A percentile compares a stretch with the other conserved stretches of the same genome.
These are phyloP conservation scores for Heliconius aoede DNA, from an alignment of 2,888 invertebrate species.

Conservation along the genomic window DNA sequence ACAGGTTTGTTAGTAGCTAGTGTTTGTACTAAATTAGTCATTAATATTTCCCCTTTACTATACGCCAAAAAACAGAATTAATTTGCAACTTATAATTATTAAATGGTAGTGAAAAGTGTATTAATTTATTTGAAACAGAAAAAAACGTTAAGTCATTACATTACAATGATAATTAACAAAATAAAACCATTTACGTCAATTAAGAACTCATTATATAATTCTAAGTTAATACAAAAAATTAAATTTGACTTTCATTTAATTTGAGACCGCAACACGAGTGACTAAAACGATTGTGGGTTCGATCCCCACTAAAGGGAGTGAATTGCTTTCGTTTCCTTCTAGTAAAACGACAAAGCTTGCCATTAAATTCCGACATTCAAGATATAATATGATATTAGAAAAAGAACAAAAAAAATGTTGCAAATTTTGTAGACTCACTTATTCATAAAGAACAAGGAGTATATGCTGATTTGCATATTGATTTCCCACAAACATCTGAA, in stretches of 20 bases:
- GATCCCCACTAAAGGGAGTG: neutral
- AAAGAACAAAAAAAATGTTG: constrained; percentile 46
- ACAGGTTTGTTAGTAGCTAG: neutral
- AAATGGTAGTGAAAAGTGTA: too few species aligned
- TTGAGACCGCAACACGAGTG: neutral
- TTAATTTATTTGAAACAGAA: neutral
- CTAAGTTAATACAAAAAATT: neutral
- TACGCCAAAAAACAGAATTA: too few species aligned
- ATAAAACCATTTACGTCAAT: neutral
- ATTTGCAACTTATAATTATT: too few species aligned
- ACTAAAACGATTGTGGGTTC: neutral
- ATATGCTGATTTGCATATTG: constrained; percentile 59
- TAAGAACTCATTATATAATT: constrained; percentile 4
- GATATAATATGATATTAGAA: too few species aligned
- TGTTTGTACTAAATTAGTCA: too few species aligned
- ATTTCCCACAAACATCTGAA: constrained; percentile 75
- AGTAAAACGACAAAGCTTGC: neutral
- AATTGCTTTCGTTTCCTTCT: neutral
- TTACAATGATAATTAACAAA: neutral
- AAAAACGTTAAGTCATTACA: neutral
- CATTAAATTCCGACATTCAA: too few species aligned
- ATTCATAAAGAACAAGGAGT: constrained; percentile 55
- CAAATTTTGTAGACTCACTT: constrained; percentile 61
- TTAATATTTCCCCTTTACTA: too few species aligned
- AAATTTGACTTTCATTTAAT: neutral